Evolutionary conservation across 2,888 invertebrate genomes (phyloP).

Genomic region (Zele albiditarsus): DNA sequence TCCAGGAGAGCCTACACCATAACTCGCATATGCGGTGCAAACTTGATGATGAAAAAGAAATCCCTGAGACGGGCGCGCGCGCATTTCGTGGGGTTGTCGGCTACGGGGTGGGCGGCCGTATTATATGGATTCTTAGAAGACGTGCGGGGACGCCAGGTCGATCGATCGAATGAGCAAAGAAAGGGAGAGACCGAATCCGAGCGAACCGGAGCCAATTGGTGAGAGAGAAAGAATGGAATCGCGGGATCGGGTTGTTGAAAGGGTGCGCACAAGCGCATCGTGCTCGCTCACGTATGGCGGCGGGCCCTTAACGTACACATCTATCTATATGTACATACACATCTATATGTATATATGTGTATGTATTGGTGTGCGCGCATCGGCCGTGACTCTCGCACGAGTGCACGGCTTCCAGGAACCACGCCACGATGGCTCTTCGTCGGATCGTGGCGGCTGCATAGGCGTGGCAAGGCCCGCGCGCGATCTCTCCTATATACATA

Average conservation of each 20-base stretch:
- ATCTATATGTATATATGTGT: neutral
- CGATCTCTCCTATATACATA: neutral
- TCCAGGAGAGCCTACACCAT: neutral
- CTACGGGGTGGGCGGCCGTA: conserved; percentile 19
- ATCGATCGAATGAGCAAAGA: conserved; percentile 31
- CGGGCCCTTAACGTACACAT: neutral
- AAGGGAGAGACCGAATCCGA: conserved; percentile 19
- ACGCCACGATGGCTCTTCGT: conserved; percentile 42
- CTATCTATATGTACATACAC: neutral
- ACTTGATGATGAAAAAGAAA: conserved; percentile 7
- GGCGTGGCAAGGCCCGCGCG: conserved; percentile 50
- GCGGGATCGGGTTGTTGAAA: conserved; percentile 42
- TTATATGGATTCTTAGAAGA: conserved; percentile 33
- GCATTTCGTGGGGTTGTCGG: conserved; percentile 23
- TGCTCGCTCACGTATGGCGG: conserved; percentile 26
- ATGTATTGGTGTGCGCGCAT: conserved; percentile 29
- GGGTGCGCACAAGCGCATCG: conserved; percentile 49
- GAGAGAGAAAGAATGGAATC: neutral
- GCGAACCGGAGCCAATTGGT: conserved; percentile 18
- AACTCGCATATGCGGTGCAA: neutral
- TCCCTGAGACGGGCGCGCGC: conserved; percentile 3
- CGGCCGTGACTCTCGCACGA: conserved; percentile 39
- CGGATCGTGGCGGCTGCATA: conserved; percentile 51
- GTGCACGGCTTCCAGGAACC: conserved; percentile 41
- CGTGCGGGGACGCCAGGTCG: conserved; percentile 21